phyloP scores from a whole-genome alignment of 2,113 vertebrate species.

The Arenaria interpres region DNA sequence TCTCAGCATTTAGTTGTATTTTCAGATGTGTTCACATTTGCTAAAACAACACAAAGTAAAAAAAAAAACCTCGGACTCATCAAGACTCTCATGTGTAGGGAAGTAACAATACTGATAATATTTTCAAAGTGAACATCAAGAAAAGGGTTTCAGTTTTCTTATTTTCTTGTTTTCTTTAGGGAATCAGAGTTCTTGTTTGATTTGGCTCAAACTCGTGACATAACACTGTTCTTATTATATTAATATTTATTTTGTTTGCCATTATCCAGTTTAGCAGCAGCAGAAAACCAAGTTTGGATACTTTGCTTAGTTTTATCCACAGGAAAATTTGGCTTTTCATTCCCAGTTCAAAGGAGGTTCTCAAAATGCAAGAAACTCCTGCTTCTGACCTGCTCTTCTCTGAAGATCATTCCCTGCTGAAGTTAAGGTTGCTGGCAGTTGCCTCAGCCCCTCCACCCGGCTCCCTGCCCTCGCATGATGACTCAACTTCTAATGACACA shows the following conservation, averaged over 20 bases:
- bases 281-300: neutral
- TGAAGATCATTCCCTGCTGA: neutral
- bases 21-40: neutral
- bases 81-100: neutral
- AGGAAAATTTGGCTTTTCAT: neutral
- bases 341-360: neutral
- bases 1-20: neutral
- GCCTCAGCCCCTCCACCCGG: neutral
- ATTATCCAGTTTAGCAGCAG: neutral
- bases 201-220: neutral
- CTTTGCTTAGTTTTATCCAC: neutral
- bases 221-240: neutral
- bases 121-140: neutral
- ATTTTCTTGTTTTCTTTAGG: neutral
- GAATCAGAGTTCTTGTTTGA: neutral
- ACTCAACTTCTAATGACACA: constrained; percentile 12
- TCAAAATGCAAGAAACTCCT: neutral
- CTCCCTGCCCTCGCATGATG: neutral
- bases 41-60: neutral
- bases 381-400: neutral
- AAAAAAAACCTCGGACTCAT: neutral
- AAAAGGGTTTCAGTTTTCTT: neutral
- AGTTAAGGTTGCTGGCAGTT: neutral
- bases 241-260: neutral
- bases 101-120: neutral